phyloP scores from a whole-genome alignment of 64 coral and sea anemone species.

The Astreopora myriophthalma region DNA sequence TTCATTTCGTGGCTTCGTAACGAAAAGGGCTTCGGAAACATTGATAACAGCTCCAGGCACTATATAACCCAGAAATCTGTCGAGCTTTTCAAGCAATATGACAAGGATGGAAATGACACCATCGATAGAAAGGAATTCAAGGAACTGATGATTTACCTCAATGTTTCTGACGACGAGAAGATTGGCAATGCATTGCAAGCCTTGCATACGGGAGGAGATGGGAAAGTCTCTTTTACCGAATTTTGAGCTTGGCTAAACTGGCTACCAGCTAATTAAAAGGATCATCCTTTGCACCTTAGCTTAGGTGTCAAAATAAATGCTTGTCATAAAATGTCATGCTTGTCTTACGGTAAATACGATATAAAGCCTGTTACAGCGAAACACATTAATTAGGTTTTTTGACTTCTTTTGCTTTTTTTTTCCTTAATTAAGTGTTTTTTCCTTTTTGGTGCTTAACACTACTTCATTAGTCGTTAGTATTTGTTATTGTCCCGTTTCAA shows the following conservation, averaged over 20 bases:
- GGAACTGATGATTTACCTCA: constrained; percentile 53
- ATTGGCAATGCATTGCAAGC: constrained; percentile 51
- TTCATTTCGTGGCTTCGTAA: constrained; percentile 71
- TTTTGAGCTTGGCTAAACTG: constrained; percentile 94
- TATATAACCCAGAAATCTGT: constrained; percentile 71
- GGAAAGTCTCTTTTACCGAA: constrained; percentile 89
- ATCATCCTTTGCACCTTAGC: too few species aligned
- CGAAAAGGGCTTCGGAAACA: constrained; percentile 49
- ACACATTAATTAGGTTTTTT: too few species aligned
- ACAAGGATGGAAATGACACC: constrained; percentile 77
- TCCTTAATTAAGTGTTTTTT: too few species aligned
- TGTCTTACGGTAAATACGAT: too few species aligned
- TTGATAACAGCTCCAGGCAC: constrained; percentile 67
- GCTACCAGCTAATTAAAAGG: constrained; percentile 40
- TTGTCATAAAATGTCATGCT: too few species aligned
- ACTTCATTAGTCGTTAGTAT: too few species aligned
- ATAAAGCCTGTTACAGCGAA: too few species aligned
- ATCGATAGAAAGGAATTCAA: constrained; percentile 84
- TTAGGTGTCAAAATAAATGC: too few species aligned
- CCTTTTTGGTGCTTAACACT: too few species aligned
- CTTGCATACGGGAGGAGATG: constrained; percentile 84
- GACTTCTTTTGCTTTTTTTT: too few species aligned
- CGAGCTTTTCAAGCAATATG: constrained; percentile 88
- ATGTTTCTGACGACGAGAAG: constrained; percentile 10
- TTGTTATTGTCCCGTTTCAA: too few species aligned